A percentile compares a stretch with the other conserved stretches of the same genome.
Conservation (phyloP, 2,797 vertebrate genomes). For the Melanotaenia parkinsoni region DNA sequence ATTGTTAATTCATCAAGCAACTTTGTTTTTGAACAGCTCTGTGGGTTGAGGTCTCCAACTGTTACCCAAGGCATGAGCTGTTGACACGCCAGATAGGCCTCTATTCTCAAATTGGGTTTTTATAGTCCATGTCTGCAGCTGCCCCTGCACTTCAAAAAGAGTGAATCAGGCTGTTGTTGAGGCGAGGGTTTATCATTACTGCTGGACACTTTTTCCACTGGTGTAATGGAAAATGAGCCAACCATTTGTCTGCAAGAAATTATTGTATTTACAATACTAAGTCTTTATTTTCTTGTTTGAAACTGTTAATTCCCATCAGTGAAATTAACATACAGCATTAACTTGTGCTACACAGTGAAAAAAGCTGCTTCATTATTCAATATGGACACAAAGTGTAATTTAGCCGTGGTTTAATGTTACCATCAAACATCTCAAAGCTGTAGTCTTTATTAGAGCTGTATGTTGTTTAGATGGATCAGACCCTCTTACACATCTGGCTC, state of each 20-base stretch:
- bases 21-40: conserved; percentile 66
- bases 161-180: conserved; percentile 74
- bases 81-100: conserved; percentile 74
- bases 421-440: conserved; percentile 38
- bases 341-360: conserved; percentile 12
- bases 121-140: conserved; percentile 83
- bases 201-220: conserved; percentile 63
- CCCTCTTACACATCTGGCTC: conserved; percentile 63
- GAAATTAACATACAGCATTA: conserved; percentile 5
- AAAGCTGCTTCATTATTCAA: conserved; percentile 12
- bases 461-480: conserved; percentile 43
- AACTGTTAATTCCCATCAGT: conserved; percentile 13
- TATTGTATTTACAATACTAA: conserved; percentile 35
- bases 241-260: conserved; percentile 47
- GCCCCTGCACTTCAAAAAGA: conserved; percentile 77
- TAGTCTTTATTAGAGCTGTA: conserved; percentile 51
- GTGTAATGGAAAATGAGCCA: conserved; percentile 65
- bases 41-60: conserved; percentile 70
- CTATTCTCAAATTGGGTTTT: conserved; percentile 79
- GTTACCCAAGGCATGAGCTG: conserved; percentile 72
- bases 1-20: conserved; percentile 73
- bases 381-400: conserved; percentile 18
- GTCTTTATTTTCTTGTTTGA: conserved; percentile 23
- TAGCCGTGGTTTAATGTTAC: conserved; percentile 32
- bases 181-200: conserved; percentile 61